Conservation (phyloP, 2,113 vertebrate species). For the Xyrauchen texanus region DNA sequence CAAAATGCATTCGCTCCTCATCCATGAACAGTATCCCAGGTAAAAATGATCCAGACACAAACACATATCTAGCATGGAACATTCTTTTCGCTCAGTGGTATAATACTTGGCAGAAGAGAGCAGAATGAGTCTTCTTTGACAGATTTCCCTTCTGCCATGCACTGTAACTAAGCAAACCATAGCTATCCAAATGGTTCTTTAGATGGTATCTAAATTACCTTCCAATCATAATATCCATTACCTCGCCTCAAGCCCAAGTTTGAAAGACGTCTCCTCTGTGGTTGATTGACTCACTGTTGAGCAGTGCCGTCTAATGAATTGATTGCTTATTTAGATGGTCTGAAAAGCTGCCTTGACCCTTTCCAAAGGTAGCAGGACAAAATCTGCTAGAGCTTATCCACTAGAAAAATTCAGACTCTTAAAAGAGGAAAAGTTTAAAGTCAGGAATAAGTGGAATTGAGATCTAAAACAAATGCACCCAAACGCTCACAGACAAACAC, state of each 20-base stretch:
- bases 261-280: neutral
- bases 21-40: neutral
- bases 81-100: slow-evolving; percentile 27
- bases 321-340: slow-evolving; percentile 50
- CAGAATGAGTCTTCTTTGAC: neutral
- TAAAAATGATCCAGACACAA: slow-evolving; percentile 1
- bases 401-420: neutral
- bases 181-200: neutral
- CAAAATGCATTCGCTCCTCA: neutral
- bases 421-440: neutral
- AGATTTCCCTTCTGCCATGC: slow-evolving; percentile 4
- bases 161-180: neutral
- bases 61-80: neutral
- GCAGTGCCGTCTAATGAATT: slow-evolving; percentile 30
- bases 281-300: slow-evolving; percentile 4
- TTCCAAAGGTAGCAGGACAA: neutral
- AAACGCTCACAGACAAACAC: neutral
- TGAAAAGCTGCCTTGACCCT: slow-evolving; percentile 37
- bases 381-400: slow-evolving; percentile 30
- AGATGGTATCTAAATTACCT: neutral
- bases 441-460: neutral
- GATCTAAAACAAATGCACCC: neutral
- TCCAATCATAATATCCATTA: neutral
- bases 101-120: neutral
- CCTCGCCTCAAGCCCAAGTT: neutral